These are phyloP conservation scores for Lydus trimaculatus DNA, from an alignment of 2,888 invertebrate genomes.

Conservation along the genomic window DNA sequence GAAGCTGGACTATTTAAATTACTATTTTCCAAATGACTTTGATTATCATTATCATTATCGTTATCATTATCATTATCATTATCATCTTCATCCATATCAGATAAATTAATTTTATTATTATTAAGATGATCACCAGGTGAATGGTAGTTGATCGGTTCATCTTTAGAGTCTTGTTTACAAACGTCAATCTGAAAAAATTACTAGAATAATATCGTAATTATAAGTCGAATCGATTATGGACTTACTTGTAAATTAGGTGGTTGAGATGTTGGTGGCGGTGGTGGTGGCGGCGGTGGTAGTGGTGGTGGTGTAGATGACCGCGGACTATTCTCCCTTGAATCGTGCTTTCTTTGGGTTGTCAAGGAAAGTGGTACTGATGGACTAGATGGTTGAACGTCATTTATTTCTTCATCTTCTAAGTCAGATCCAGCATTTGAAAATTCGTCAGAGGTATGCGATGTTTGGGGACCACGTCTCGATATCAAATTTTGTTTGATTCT, in stretches of 20 bases:
- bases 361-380: conserved; percentile 75
- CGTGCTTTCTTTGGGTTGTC: conserved; percentile 69
- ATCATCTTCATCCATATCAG: conserved; percentile 65
- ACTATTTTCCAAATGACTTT: conserved; percentile 44
- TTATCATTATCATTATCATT: conserved; percentile 51
- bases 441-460: conserved; percentile 71
- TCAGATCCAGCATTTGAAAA: conserved; percentile 74
- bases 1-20: conserved; percentile 43
- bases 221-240: conserved; percentile 28
- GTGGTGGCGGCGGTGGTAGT: conserved; percentile 45
- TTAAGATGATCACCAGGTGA: conserved; percentile 67
- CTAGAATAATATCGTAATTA: conserved; percentile 30
- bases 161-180: conserved; percentile 53
- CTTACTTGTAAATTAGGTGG: conserved; percentile 56
- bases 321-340: conserved; percentile 62
- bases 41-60: conserved; percentile 53
- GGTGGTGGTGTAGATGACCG: conserved; percentile 57
- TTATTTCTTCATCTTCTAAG: conserved; percentile 71
- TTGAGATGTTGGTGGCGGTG: conserved; percentile 46
- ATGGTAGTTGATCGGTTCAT: conserved; percentile 56
- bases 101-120: conserved; percentile 64
- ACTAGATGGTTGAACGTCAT: conserved; percentile 66
- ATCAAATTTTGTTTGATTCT: conserved; percentile 70
- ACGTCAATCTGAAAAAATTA: conserved; percentile 51
- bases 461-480: conserved; percentile 65